These are phyloP conservation scores for Pedetes capensis DNA, from an alignment of 2,113 vertebrate species.

Conservation along the genomic window DNA sequence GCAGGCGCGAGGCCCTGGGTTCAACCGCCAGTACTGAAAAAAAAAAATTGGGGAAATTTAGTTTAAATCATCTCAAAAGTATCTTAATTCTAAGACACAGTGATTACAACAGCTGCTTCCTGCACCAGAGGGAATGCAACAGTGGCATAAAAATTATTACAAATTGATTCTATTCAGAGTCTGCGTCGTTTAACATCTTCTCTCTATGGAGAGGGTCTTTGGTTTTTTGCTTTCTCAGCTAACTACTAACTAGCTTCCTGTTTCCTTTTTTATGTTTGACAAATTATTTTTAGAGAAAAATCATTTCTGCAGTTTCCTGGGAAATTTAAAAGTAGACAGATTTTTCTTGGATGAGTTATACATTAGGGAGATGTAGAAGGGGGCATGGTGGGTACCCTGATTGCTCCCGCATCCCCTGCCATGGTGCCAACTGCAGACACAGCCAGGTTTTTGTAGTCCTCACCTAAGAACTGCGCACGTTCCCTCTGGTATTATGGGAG, in stretches of 20 bases:
- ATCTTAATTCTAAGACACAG: neutral
- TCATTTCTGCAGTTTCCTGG: neutral
- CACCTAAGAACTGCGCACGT: neutral
- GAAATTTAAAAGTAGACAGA: neutral
- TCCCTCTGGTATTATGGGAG: neutral
- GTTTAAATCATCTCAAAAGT: constrained; percentile 36
- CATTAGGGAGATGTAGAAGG: neutral
- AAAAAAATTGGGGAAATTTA: neutral
- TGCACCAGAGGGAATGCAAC: neutral
- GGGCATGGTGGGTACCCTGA: no score
- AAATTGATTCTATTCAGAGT: neutral
- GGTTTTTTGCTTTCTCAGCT: neutral
- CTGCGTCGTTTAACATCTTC: neutral
- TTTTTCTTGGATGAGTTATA: neutral
- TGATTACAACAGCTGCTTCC: constrained; percentile 4
- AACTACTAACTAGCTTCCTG: neutral
- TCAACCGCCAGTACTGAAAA: no score
- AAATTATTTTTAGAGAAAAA: constrained; percentile 34
- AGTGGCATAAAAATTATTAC: neutral
- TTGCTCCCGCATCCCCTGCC: neutral
- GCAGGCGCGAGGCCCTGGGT: no score
- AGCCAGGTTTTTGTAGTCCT: neutral
- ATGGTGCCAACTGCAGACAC: accelerated
- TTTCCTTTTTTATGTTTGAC: neutral
- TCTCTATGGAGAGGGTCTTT: neutral